These are phyloP conservation scores for Aplidium turbinatum DNA, from an alignment of 23 tunicate genomes.

Conservation along the genomic window DNA sequence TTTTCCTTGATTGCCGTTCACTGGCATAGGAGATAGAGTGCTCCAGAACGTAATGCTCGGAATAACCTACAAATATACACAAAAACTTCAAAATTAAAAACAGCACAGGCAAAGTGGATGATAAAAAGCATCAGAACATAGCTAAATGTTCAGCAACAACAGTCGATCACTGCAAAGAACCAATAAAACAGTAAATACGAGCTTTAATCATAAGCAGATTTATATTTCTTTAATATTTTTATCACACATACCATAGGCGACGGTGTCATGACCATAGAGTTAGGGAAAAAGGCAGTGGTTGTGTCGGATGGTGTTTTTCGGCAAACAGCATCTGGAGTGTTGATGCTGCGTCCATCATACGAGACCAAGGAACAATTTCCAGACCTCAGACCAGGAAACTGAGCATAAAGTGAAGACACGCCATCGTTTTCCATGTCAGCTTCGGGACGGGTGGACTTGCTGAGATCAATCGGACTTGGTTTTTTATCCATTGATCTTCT, in stretches of 20 bases:
- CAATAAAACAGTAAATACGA: no score
- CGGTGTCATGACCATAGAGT: constrained; percentile 63
- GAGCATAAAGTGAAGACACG: not conserved
- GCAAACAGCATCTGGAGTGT: constrained; percentile 80
- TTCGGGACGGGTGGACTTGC: constrained; percentile 62
- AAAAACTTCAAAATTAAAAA: no score
- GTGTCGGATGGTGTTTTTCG: constrained; percentile 83
- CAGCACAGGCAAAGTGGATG: no score
- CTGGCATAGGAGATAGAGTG: constrained; percentile 72
- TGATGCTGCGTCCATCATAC: constrained; percentile 58
- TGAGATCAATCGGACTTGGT: constrained; percentile 84
- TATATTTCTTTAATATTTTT: not conserved
- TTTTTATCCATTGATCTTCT: constrained; percentile 69
- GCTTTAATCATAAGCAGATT: not conserved
- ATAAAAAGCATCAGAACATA: no score
- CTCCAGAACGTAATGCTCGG: constrained; percentile 99
- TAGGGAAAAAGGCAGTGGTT: constrained; percentile 57
- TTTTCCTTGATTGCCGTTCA: constrained; percentile 31
- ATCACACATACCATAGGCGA: constrained; percentile 76
- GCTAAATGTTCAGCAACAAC: no score
- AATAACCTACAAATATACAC: constrained; percentile 77
- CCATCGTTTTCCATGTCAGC: constrained; percentile 37
- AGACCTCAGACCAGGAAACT: constrained; percentile 36
- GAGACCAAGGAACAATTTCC: constrained; percentile 11
- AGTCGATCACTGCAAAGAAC: no score